Percentiles rank a stretch among this genome's conserved stretches.
Evolutionary conservation across 2,113 vertebrate genomes (phyloP).

Genomic region (Actenoides hombroni): DNA sequence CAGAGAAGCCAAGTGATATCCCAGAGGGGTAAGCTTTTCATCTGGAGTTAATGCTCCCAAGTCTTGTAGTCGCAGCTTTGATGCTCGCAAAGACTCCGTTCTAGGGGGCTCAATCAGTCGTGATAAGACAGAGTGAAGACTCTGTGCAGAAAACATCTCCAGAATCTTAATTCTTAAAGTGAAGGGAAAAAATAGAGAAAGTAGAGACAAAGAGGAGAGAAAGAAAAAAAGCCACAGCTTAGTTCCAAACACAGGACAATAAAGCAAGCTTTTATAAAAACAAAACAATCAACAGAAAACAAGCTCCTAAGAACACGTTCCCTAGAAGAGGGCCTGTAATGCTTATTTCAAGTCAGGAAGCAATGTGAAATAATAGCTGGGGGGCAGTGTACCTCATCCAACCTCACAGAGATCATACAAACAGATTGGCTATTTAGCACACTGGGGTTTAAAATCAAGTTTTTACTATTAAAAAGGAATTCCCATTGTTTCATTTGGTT

Average conservation of each 20-base stretch:
- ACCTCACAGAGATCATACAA: neutral
- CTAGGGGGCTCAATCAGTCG: slow-evolving; percentile 90
- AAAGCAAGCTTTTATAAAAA: neutral
- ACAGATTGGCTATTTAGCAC: neutral
- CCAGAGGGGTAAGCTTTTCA: slow-evolving; percentile 91
- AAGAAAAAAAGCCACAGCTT: neutral
- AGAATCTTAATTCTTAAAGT: slow-evolving; percentile 90
- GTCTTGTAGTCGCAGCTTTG: slow-evolving; percentile 89
- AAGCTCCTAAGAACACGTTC: neutral
- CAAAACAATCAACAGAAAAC: neutral
- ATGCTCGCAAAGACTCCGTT: slow-evolving; percentile 79
- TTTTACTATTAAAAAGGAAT: neutral
- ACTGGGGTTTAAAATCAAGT: neutral
- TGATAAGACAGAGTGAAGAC: slow-evolving; percentile 86
- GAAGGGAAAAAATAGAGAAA: neutral
- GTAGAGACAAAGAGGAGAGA: neutral
- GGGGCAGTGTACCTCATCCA: neutral
- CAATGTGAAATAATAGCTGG: neutral
- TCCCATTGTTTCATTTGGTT: neutral
- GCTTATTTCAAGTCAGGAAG: neutral
- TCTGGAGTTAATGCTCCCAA: slow-evolving; percentile 88
- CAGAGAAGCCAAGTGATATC: slow-evolving; percentile 94
- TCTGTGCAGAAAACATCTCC: slow-evolving; percentile 85
- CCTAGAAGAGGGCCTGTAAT: neutral
- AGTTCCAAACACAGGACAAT: neutral